Evolutionary conservation across 2,113 vertebrate species (phyloP).

Genomic region (Ginglymostoma cirratum): DNA sequence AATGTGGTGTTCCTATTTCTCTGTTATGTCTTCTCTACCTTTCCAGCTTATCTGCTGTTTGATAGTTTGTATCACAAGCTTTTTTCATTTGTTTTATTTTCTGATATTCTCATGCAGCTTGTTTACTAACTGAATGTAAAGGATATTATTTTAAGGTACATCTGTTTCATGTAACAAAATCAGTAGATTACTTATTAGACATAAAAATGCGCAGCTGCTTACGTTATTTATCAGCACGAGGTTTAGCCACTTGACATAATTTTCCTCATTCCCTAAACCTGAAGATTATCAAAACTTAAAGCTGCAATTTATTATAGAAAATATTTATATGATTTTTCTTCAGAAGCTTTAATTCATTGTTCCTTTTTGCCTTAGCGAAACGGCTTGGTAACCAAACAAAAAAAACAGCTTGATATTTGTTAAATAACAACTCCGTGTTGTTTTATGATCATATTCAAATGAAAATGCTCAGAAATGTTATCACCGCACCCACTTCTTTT

Average conservation of each 20-base stretch:
- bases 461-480: not conserved
- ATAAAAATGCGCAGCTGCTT: not conserved
- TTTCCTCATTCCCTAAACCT: not conserved
- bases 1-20: slow-evolving; percentile 6
- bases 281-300: slow-evolving; percentile 16
- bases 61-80: not conserved
- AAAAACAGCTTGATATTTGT: not conserved
- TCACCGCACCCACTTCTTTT: not conserved
- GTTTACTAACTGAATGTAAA: slow-evolving; percentile 4
- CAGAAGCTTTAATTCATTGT: not conserved
- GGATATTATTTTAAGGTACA: not conserved
- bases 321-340: not conserved
- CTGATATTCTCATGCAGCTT: not conserved
- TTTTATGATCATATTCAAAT: not conserved
- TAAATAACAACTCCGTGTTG: not conserved
- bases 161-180: not conserved
- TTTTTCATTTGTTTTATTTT: not conserved
- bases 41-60: slow-evolving; percentile 9
- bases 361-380: not conserved
- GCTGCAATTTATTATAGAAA: slow-evolving; percentile 34
- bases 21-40: slow-evolving; percentile 25
- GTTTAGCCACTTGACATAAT: not conserved
- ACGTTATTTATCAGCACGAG: not conserved
- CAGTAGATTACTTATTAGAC: not conserved
- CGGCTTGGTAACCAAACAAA: not conserved